Percentiles rank a stretch among this genome's conserved stretches.
These are phyloP conservation scores for Peromyscus nudipes DNA, from an alignment of 2,797 vertebrate species.

Conservation along the genomic window DNA sequence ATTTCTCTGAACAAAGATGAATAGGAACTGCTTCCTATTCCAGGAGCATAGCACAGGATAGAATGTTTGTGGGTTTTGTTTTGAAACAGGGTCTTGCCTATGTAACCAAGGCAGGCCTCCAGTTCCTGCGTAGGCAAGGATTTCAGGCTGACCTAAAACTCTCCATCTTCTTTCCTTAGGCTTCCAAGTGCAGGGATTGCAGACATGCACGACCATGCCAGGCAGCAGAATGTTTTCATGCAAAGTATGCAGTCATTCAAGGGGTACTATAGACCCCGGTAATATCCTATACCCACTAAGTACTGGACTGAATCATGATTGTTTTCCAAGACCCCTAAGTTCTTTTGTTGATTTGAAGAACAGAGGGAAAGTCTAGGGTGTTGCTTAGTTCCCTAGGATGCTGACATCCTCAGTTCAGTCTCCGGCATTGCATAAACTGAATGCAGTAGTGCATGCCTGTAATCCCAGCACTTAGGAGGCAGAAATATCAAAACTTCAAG, in stretches of 20 bases:
- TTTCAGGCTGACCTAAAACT: background rate
- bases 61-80: background rate
- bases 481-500: background rate
- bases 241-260: background rate
- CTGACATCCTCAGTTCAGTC: background rate
- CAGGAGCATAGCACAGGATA: background rate
- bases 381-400: background rate
- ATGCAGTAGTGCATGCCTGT: too few species aligned
- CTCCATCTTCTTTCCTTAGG: background rate
- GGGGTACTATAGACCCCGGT: background rate
- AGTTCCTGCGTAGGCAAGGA: background rate
- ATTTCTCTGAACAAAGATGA: slow-evolving; percentile 45
- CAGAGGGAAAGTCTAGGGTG: background rate
- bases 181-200: background rate
- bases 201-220: background rate
- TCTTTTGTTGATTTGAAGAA: slow-evolving; percentile 50
- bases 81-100: background rate
- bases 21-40: background rate
- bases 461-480: background rate
- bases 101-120: background rate
- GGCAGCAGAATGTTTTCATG: background rate
- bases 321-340: background rate
- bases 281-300: background rate
- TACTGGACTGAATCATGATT: background rate
- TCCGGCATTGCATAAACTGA: background rate